Evolutionary conservation across 2,888 invertebrate species (phyloP).

Genomic region (Entomobrya proxima): DNA sequence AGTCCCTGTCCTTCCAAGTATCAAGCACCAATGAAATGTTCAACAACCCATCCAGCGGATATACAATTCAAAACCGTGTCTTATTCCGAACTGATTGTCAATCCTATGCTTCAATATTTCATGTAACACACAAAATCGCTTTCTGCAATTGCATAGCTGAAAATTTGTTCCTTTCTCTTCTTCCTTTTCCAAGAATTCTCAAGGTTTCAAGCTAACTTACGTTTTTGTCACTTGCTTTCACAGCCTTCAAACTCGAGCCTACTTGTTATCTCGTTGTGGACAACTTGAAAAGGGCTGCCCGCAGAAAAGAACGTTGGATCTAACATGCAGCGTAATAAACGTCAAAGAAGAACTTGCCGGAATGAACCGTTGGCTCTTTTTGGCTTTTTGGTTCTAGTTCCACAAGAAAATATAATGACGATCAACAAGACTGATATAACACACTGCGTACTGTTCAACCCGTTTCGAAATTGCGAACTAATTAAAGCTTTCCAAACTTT

Average conservation of each 20-base stretch:
- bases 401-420: not conserved
- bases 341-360: not conserved
- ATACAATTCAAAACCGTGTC: not conserved
- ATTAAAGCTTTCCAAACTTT: slow-evolving; percentile 10
- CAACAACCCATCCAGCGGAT: not conserved
- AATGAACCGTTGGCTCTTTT: no score
- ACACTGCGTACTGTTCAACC: not conserved
- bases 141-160: no score
- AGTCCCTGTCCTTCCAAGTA: not conserved
- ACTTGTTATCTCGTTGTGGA: not conserved
- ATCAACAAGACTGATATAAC: not conserved
- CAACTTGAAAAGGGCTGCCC: not conserved
- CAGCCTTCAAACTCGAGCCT: not conserved
- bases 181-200: no score
- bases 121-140: no score
- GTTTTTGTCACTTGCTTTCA: not conserved
- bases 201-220: not conserved
- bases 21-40: not conserved
- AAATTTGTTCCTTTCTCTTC: no score
- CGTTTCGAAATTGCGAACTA: not conserved
- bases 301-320: not conserved
- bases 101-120: not conserved
- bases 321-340: not conserved
- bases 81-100: not conserved
- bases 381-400: slow-evolving; percentile 23